Conservation (phyloP, 2,888 invertebrate genomes). For the Tenthredo notha region DNA sequence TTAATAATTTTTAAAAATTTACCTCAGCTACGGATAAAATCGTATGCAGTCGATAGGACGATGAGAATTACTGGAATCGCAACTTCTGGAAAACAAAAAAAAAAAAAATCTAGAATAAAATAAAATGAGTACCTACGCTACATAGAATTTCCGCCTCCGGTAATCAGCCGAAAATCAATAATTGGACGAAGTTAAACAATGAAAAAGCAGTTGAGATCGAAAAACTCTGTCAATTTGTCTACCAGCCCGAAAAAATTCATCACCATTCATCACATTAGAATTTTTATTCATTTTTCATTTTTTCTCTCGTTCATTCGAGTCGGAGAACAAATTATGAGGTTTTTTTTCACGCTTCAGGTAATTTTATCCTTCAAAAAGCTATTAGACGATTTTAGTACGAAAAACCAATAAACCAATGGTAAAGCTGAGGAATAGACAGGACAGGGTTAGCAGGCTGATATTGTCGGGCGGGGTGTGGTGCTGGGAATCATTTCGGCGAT, state of each 20-base stretch:
- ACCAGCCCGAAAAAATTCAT: neutral
- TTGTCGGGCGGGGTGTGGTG: conserved; percentile 78
- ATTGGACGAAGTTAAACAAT: neutral
- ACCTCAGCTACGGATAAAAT: neutral
- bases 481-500: conserved; percentile 77
- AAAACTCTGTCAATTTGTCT: neutral
- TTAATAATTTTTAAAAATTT: neutral
- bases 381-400: neutral
- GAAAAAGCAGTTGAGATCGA: neutral
- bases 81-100: no score
- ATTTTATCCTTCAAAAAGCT: neutral
- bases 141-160: neutral
- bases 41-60: neutral
- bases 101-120: no score
- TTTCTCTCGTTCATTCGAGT: no score
- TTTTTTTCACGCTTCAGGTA: neutral
- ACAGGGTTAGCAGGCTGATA: conserved; percentile 78
- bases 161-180: conserved; percentile 6
- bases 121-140: no score
- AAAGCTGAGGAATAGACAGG: conserved; percentile 60
- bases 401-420: neutral
- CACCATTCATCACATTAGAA: neutral
- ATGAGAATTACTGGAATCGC: neutral
- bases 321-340: neutral
- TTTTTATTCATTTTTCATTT: no score